A percentile compares a stretch with the other conserved stretches of the same genome.
phyloP scores from a whole-genome alignment of 2,888 invertebrate genomes.

The Psylliodes chrysocephalus region DNA sequence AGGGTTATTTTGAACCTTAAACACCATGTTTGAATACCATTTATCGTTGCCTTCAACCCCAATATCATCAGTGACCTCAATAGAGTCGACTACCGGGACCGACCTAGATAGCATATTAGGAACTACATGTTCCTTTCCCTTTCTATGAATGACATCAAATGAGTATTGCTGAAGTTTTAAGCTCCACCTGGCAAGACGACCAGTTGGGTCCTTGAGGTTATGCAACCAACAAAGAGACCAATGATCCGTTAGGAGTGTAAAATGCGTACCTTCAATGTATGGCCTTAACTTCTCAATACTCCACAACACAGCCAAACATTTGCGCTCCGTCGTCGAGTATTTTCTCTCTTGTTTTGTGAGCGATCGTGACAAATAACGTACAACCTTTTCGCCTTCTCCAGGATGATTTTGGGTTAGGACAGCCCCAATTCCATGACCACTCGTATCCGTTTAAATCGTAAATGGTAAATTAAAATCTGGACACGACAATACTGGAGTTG shows the following conservation, averaged over 20 bases:
- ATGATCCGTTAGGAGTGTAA: no score
- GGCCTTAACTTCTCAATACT: constrained; percentile 41
- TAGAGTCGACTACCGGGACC: no score
- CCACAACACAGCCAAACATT: constrained; percentile 47
- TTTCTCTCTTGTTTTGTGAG: constrained; percentile 48
- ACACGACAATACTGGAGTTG: not conserved
- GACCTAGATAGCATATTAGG: constrained; percentile 31
- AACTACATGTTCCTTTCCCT: constrained; percentile 20
- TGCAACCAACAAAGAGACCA: no score
- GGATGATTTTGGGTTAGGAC: constrained; percentile 44
- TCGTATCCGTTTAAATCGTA: not conserved
- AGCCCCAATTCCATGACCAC: constrained; percentile 40
- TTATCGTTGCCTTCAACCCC: no score
- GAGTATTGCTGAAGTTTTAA: constrained; percentile 26
- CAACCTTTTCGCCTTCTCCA: constrained; percentile 44
- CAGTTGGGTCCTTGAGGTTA: constrained; percentile 26
- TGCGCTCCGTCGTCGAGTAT: constrained; percentile 48
- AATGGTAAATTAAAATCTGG: not conserved
- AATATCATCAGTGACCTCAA: no score
- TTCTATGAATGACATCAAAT: constrained; percentile 28
- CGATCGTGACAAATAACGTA: constrained; percentile 48
- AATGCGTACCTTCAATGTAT: constrained; percentile 39
- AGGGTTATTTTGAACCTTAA: no score
- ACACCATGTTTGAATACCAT: no score
- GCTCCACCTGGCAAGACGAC: constrained; percentile 24